A percentile compares a stretch with the other conserved stretches of the same genome.
phyloP scores from a whole-genome alignment of 2,797 vertebrate genomes.

The Phrynocephalus forsythii region DNA sequence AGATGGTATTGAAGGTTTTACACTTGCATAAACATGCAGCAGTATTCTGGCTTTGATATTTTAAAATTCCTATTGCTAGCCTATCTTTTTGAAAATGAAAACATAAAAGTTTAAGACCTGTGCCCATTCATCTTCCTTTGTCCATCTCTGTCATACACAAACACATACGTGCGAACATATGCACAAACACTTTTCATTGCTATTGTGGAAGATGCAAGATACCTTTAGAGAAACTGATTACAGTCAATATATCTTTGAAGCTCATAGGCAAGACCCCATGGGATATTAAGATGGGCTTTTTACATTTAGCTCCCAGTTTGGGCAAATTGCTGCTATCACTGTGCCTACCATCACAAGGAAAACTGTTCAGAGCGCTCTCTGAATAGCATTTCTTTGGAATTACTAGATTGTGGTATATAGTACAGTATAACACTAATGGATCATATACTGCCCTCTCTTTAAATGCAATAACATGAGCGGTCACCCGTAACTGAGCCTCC shows the following conservation, averaged over 20 bases:
- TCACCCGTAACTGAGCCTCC: too few species aligned
- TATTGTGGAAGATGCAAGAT: neutral
- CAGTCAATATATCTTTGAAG: neutral
- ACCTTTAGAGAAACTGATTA: neutral
- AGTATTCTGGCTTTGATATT: neutral
- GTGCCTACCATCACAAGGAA: neutral
- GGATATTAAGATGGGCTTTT: neutral
- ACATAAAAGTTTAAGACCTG: neutral
- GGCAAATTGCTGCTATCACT: neutral
- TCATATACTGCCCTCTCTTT: conserved; percentile 49
- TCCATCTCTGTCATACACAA: neutral
- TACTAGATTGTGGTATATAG: neutral
- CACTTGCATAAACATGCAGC: too few species aligned
- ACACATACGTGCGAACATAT: neutral
- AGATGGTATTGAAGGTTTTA: too few species aligned
- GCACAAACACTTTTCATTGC: neutral
- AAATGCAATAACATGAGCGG: conserved; percentile 5
- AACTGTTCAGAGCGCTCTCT: rapidly evolving
- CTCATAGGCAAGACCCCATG: too few species aligned
- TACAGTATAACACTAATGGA: conserved; percentile 34
- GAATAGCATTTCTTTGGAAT: neutral
- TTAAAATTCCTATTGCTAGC: too few species aligned
- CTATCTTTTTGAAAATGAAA: neutral
- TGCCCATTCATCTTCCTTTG: too few species aligned
- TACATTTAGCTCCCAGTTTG: neutral